Percentiles rank a stretch among this genome's conserved stretches.
Conservation (phyloP, 2,888 invertebrate genomes). For the Watsonalla cultraria region DNA sequence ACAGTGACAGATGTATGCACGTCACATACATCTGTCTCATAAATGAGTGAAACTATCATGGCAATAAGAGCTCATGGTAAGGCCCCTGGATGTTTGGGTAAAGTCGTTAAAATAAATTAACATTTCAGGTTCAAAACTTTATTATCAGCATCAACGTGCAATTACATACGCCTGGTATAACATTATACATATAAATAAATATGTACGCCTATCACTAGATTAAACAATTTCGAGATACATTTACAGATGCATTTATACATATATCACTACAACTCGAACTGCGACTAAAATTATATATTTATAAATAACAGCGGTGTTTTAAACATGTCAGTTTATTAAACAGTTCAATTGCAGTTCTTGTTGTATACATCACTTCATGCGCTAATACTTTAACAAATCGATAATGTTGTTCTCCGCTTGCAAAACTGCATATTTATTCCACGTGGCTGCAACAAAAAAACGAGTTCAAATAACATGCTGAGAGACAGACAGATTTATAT, state of each 20-base stretch:
- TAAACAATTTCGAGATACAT: conserved; percentile 57
- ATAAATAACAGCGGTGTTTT: background rate
- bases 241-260: conserved; percentile 40
- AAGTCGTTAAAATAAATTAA: conserved; percentile 3
- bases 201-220: conserved; percentile 60
- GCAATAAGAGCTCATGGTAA: too few species aligned
- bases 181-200: conserved; percentile 57
- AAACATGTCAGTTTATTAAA: background rate
- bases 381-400: conserved; percentile 60
- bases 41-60: too few species aligned
- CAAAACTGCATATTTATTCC: conserved; percentile 36
- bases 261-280: conserved; percentile 32
- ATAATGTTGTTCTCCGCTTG: conserved; percentile 23
- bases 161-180: conserved; percentile 38
- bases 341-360: conserved; percentile 5
- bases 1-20: too few species aligned
- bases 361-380: conserved; percentile 34
- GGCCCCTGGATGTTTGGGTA: too few species aligned
- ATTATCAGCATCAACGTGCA: conserved; percentile 45
- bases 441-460: conserved; percentile 57
- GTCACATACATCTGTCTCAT: too few species aligned
- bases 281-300: conserved; percentile 11
- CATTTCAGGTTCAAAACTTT: conserved; percentile 35
- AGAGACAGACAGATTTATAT: too few species aligned
- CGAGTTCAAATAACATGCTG: background rate